Evolutionary conservation across 2,797 vertebrate species (phyloP), one percentile per base, ranked within the genome.

Genomic region (Spinus olivaceus): DNA sequence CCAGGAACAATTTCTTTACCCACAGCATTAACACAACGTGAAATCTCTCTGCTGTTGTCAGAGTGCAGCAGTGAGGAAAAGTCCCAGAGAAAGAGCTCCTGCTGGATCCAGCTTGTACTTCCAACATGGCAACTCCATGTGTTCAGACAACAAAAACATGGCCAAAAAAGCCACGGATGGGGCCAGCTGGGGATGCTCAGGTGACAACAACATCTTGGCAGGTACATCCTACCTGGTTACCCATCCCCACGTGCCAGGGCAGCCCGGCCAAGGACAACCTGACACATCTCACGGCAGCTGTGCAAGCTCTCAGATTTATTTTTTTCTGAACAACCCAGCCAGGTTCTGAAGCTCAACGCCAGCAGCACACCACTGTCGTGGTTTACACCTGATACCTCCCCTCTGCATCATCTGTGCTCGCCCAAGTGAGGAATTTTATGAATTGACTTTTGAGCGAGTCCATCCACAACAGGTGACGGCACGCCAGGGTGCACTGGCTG

Each of bases 361-460:
- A 76, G 22, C 61, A 61, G 24, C 2, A 4, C 35, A 57, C 20
- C 20, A 2, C 41, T 59, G 61, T 21, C 76, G 66, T 59, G 69
- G 82, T 76, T 94, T 76, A 60, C 53, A 87, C 81, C 84, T 49
- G 57, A 46, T 74, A 70, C 59, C 59, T 72, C 77, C 76, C 60
- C 32, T 51, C 82, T 27, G 51, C 44, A 90, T 92, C 89, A 90
- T 71, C 92, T 84, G 79, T 24, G 66, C 70, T 90, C 35, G 51
- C 44, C 90, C 93, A 51, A 32, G 65, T 78, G 88, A 71, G 42
- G 44, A 80, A 56, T 67, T 95, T 90, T 71, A 90, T 84, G 92
- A 92, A 90, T 88, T 50, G 84, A 70, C 82, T 86, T 70, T 67
- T 44, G n/a, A 72, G 72, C 49, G 39, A n/a, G 41, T 61, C 84